Conservation (phyloP, 2,797 vertebrate genomes). For the Acipenser oxyrinchus region DNA sequence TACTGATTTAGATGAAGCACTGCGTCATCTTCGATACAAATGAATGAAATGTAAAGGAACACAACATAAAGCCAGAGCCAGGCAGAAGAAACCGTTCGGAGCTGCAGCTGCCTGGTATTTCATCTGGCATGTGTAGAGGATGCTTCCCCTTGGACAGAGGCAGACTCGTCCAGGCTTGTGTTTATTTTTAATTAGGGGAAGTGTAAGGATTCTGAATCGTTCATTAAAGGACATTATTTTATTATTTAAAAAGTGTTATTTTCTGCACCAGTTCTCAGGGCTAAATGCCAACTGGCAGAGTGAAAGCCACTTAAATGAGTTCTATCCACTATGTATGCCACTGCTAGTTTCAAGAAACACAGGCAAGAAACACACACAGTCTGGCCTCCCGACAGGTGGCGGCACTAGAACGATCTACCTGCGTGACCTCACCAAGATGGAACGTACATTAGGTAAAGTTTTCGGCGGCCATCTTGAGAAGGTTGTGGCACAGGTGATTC, state of each 20-base stretch:
- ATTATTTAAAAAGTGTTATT: conserved; percentile 62
- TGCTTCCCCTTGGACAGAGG: conserved; percentile 36
- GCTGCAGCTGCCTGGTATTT: conserved; percentile 15
- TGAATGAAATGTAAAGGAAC: conserved; percentile 11
- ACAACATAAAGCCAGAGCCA: conserved; percentile 2
- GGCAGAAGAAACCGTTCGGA: neutral
- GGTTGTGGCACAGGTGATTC: no score
- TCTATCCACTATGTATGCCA: conserved; percentile 54
- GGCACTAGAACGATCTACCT: no score
- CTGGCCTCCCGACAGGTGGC: no score
- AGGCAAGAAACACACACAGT: neutral
- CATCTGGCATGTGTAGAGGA: conserved; percentile 23
- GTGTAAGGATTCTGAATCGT: conserved; percentile 48
- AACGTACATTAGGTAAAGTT: no score
- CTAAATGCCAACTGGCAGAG: conserved; percentile 55
- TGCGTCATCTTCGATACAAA: conserved; percentile 23
- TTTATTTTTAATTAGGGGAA: conserved; percentile 31
- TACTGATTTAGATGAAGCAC: conserved; percentile 37
- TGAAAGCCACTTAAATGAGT: conserved; percentile 55
- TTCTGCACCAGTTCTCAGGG: conserved; percentile 54
- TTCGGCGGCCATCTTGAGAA: no score
- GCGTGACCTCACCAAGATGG: no score
- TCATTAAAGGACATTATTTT: conserved; percentile 60
- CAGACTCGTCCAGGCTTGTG: conserved; percentile 43
- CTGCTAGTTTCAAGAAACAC: conserved; percentile 31